Evolutionary conservation across 2,113 vertebrate species (phyloP).

Genomic region (Anser brachyrhynchus): DNA sequence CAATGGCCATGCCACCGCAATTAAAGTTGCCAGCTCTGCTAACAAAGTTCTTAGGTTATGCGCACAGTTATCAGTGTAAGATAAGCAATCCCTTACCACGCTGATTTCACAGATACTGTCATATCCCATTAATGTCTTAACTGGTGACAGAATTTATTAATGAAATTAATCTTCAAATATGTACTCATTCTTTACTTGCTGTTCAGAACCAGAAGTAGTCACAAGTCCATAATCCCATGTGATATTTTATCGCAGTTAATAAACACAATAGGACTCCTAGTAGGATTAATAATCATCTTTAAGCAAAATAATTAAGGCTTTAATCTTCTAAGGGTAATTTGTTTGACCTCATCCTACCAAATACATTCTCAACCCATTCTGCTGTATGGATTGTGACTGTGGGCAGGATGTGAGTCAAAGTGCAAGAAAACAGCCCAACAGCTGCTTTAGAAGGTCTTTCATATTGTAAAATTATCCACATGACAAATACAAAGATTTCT

Average conservation of each 20-base stretch:
- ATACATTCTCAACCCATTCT: background rate
- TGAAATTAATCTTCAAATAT: slow-evolving; percentile 32
- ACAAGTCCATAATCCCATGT: background rate
- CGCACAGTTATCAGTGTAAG: slow-evolving; percentile 29
- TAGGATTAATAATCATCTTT: slow-evolving; percentile 39
- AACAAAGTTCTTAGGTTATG: slow-evolving; percentile 51
- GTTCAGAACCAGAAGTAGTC: slow-evolving; percentile 5
- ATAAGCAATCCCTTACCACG: slow-evolving; percentile 3
- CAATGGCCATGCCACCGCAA: slow-evolving; percentile 37
- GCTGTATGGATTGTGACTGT: background rate
- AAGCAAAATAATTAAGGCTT: slow-evolving; percentile 63
- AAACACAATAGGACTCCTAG: slow-evolving; percentile 8
- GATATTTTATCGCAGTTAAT: slow-evolving; percentile 44
- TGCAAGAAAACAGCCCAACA: background rate
- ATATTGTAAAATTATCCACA: background rate
- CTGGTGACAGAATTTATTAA: slow-evolving; percentile 28
- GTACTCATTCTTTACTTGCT: slow-evolving; percentile 34
- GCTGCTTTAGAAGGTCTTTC: background rate
- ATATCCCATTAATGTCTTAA: background rate
- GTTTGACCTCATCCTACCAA: slow-evolving; percentile 44
- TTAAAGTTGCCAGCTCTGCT: slow-evolving; percentile 55
- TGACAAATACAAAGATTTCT: background rate
- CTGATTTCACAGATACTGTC: background rate
- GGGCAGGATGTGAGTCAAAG: background rate
- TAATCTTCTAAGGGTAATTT: slow-evolving; percentile 68